Evolutionary conservation across 2,797 vertebrate species (phyloP).

Genomic region (Tapirus indicus): DNA sequence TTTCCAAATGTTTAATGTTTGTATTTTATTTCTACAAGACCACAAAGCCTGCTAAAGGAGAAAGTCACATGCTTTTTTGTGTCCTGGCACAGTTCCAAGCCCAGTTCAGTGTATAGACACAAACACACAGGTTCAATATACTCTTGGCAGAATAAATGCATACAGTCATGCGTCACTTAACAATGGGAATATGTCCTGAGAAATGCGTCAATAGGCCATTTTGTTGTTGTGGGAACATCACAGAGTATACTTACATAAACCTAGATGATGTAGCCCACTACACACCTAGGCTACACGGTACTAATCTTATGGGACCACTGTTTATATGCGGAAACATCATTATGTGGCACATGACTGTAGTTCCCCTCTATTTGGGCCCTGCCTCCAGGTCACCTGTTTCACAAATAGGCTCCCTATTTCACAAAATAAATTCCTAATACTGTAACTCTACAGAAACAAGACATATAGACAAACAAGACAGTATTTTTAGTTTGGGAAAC

Average conservation of each 20-base stretch:
- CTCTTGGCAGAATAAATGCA: background rate
- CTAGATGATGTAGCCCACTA: too few relatives aligned
- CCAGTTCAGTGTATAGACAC: background rate
- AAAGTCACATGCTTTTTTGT: background rate
- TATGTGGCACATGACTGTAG: background rate
- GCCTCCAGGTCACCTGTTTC: background rate
- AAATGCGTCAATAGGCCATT: too few relatives aligned
- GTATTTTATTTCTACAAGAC: slow-evolving; percentile 23
- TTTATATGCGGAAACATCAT: too few relatives aligned
- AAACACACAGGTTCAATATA: background rate
- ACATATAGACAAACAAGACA: background rate
- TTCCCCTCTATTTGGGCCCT: background rate
- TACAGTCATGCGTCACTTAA: too few relatives aligned
- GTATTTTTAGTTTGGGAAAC: slow-evolving; percentile 6
- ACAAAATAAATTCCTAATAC: slow-evolving; percentile 26
- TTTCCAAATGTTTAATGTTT: background rate
- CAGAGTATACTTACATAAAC: too few relatives aligned
- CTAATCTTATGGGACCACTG: too few relatives aligned
- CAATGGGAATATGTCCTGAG: too few relatives aligned
- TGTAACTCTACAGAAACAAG: slow-evolving; percentile 17
- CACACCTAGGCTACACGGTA: too few relatives aligned
- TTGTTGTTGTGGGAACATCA: too few relatives aligned
- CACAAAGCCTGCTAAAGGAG: background rate
- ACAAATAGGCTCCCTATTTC: background rate
- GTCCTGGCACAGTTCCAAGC: background rate